These are phyloP conservation scores for Acestrorhynchus altus DNA, from an alignment of 2,797 vertebrate species.

Conservation along the genomic window DNA sequence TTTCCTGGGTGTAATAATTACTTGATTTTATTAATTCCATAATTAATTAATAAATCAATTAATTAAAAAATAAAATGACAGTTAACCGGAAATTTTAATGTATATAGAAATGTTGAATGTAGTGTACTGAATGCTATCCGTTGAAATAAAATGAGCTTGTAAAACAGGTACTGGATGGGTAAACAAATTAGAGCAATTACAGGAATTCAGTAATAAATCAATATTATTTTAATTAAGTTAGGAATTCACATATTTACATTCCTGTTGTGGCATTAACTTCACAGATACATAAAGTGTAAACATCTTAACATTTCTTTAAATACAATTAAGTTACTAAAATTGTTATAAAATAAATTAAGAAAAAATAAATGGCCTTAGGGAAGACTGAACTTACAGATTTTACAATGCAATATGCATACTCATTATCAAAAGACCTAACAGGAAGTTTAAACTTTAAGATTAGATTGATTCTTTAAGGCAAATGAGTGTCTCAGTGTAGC, in stretches of 20 bases:
- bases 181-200: background rate
- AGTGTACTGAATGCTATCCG: background rate
- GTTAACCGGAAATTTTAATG: no score
- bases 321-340: conserved; percentile 25
- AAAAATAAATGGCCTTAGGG: background rate
- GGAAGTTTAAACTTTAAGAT: background rate
- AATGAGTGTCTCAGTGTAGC: background rate
- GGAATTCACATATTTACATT: background rate
- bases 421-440: background rate
- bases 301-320: conserved; percentile 8
- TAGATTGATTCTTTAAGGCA: background rate
- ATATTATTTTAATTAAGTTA: conserved; percentile 30
- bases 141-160: background rate
- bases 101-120: no score
- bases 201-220: conserved; percentile 11
- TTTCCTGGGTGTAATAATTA: no score
- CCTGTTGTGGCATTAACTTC: background rate
- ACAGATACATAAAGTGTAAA: conserved; percentile 7
- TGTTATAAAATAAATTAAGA: background rate
- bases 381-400: background rate
- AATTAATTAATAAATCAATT: no score
- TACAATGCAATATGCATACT: background rate
- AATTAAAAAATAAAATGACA: no score
- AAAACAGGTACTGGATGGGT: background rate
- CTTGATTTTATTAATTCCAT: no score